Base-by-base conservation (phyloP, 2,888 invertebrate species). In the Ochlodes sylvanus region DNA sequence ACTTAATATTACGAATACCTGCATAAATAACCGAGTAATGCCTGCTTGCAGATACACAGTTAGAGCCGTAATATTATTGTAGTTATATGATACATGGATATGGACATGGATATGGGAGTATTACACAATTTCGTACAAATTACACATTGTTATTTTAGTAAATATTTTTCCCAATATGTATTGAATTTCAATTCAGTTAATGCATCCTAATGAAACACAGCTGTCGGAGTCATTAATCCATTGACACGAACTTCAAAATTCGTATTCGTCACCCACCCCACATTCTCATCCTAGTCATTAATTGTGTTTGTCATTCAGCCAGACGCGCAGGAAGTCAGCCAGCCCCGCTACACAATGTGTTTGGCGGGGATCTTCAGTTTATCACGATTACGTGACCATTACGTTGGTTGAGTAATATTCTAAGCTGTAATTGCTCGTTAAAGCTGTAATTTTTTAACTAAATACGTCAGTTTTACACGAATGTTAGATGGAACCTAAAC, bases 1-100 rank as follows among this genome's bases (percentile, higher is more conserved):
- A 61, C 67, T 55, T 62, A 19, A 34, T 61, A 67, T 63, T 69
- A 70, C 70, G 55, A 69, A 71, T 63, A 68, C 65, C 63, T 66
- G 70, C 70, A 69, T 71, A 68, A 69, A 71, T 69, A 15, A 47
- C 52, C 32, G 38, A 38, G 38, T 3, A 3, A 38, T 34, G 10
- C 14, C 19, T 21, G 27, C 56, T 17, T 41, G 21, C 19, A 50
- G 38, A 50, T 47, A 57, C 64, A 57, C 64, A 57, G 38, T n/a
- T 38, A 38, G 6, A 64, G 17, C 17, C 52, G 14, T 15, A 50
- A 17, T 19, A 64, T 32, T 7, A 1, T 54, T 27, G n/a, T 32
- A 19, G 6, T 52, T 12, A 21, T 5, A 6, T 19, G 4, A 52
- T 14, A n/a, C n/a, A n/a, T n/a, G n/a, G n/a, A n/a, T n/a, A n/a